Conservation (phyloP, 2,888 invertebrate species). For the Rhogogaster chlorosoma region DNA sequence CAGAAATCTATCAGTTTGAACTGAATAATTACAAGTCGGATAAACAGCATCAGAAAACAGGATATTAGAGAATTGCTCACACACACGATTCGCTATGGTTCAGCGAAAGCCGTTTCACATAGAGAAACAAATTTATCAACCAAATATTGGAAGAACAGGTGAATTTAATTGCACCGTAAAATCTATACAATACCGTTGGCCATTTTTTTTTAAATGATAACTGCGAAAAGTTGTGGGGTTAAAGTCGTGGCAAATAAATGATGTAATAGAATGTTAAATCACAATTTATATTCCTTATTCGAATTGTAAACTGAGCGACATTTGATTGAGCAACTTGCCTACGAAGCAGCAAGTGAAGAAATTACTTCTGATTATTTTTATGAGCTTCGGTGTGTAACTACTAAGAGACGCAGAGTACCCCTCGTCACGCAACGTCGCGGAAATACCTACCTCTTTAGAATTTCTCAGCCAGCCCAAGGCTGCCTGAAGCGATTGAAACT, state of each 20-base stretch:
- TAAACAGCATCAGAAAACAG: not conserved
- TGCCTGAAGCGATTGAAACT: slow-evolving; percentile 4
- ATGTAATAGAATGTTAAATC: not conserved
- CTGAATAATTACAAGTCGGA: not conserved
- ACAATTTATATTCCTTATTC: not conserved
- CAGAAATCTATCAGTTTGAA: not conserved
- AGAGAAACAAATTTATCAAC: not conserved
- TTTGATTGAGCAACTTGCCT: not conserved
- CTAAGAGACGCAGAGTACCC: slow-evolving; percentile 7
- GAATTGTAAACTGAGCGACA: not conserved
- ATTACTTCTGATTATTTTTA: slow-evolving; percentile 24
- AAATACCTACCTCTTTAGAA: slow-evolving; percentile 13
- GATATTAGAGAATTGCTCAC: not conserved
- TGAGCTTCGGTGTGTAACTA: not conserved
- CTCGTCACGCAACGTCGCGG: not conserved
- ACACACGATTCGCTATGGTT: not conserved
- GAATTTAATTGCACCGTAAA: not conserved
- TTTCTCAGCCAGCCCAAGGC: slow-evolving; percentile 7
- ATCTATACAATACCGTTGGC: not conserved
- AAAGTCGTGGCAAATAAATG: not conserved
- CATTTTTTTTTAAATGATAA: not conserved
- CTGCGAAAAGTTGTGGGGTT: not conserved
- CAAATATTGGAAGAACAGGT: not conserved
- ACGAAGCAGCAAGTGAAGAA: not conserved
- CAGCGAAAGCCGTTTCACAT: not conserved